These are phyloP conservation scores for Castor canadensis DNA, from an alignment of 2,113 vertebrate species.

Conservation along the genomic window DNA sequence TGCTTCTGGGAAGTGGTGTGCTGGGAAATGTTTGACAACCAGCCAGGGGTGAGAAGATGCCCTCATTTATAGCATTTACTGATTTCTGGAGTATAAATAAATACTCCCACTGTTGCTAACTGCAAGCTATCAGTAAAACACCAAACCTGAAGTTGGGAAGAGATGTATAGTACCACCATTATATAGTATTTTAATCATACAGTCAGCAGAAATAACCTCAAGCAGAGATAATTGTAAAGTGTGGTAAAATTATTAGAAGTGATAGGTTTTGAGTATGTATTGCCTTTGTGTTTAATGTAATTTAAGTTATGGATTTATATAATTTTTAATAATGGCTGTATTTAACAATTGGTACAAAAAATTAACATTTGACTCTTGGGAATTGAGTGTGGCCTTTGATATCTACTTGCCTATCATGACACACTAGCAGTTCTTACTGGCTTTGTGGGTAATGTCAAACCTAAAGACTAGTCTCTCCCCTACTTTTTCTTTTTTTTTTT, in stretches of 20 bases:
- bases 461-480: not conserved
- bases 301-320: not conserved
- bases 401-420: not conserved
- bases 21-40: not conserved
- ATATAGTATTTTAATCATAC: not conserved
- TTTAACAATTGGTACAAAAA: not conserved
- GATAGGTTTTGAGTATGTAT: not conserved
- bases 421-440: not conserved
- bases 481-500: too few species aligned
- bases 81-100: conserved; percentile 12
- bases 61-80: not conserved
- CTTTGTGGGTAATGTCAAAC: not conserved
- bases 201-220: not conserved
- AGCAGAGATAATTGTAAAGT: not conserved
- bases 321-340: not conserved
- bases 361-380: not conserved
- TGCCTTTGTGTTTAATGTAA: not conserved
- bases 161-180: not conserved
- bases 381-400: not conserved
- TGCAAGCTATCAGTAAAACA: not conserved
- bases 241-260: not conserved
- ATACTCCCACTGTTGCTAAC: not conserved
- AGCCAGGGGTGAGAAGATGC: not conserved
- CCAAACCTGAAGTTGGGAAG: not conserved
- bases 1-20: not conserved